These are phyloP conservation scores for Hyles lineata DNA, from an alignment of 2,888 invertebrate genomes.

Conservation along the genomic window DNA sequence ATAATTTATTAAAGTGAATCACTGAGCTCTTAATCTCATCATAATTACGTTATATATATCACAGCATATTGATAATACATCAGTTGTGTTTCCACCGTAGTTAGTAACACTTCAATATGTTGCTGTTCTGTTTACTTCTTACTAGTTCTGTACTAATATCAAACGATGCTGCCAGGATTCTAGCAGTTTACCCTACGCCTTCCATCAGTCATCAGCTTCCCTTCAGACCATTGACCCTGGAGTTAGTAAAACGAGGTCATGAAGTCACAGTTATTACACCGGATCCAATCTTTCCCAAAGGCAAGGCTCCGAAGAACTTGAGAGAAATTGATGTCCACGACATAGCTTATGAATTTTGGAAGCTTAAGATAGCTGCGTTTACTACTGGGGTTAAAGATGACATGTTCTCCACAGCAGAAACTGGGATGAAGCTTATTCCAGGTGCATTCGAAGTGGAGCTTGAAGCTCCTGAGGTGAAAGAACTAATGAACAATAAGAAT, in stretches of 20 bases:
- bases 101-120: not conserved
- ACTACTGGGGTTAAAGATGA: slow-evolving; percentile 9
- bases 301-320: slow-evolving; percentile 26
- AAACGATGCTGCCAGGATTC: slow-evolving; percentile 35
- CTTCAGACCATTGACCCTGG: slow-evolving; percentile 30
- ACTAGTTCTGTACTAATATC: not conserved
- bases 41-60: not conserved
- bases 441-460: slow-evolving; percentile 32
- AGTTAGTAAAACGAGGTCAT: slow-evolving; percentile 31
- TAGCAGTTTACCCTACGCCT: slow-evolving; percentile 38
- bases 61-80: not conserved
- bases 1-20: not conserved
- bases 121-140: not conserved
- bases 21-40: not conserved
- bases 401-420: slow-evolving; percentile 18
- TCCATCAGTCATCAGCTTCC: slow-evolving; percentile 29
- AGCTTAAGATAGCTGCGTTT: not conserved
- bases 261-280: slow-evolving; percentile 33
- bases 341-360: slow-evolving; percentile 27
- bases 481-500: slow-evolving; percentile 23
- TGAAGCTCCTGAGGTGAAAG: not conserved
- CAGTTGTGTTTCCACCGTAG: not conserved
- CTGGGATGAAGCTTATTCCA: not conserved
- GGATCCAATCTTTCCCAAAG: slow-evolving; percentile 24
- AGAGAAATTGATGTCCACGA: slow-evolving; percentile 34